Conservation (phyloP, 2,113 vertebrate species). For the Aegithalos caudatus region DNA sequence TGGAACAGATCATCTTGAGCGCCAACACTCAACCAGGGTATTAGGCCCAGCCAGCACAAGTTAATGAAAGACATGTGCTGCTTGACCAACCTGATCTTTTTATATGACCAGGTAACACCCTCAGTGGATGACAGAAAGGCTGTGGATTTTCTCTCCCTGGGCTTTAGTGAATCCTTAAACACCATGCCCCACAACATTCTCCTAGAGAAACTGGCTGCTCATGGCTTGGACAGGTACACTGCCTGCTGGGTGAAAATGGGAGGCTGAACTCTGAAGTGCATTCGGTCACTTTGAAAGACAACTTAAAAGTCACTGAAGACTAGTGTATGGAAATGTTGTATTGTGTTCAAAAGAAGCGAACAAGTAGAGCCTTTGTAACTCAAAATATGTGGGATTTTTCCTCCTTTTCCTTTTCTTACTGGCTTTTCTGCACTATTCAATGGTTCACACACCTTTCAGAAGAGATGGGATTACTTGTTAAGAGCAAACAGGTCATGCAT, state of each 20-base stretch:
- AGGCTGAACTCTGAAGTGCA: rapidly evolving
- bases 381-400: background rate
- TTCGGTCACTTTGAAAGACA: background rate
- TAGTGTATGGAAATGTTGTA: background rate
- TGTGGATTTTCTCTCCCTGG: rapidly evolving
- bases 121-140: background rate
- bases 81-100: background rate
- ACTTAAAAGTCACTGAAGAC: background rate
- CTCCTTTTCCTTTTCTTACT: background rate
- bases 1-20: background rate
- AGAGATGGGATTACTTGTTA: background rate
- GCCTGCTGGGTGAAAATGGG: rapidly evolving
- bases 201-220: background rate
- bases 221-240: background rate
- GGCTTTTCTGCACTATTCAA: background rate
- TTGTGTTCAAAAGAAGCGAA: background rate
- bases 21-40: background rate
- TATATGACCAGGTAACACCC: background rate
- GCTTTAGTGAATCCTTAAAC: background rate
- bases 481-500: background rate
- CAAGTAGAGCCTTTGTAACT: background rate
- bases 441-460: background rate
- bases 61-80: background rate
- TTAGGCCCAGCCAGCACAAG: background rate
- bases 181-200: background rate